Conservation (phyloP, 2,888 invertebrate genomes). For the Macrophya annulata region DNA sequence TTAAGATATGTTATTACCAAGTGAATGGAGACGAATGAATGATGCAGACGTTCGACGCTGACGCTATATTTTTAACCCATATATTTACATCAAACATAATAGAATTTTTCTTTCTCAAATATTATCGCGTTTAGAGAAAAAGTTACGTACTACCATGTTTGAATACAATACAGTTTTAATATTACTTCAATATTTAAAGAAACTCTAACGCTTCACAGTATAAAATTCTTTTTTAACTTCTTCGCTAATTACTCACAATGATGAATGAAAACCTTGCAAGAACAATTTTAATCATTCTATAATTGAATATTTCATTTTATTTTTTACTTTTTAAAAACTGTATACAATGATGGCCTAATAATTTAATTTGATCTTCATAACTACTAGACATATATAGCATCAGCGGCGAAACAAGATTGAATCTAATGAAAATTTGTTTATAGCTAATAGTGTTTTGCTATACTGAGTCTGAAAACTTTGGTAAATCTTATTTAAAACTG, state of each 20-base stretch:
- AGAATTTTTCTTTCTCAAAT: slow-evolving; percentile 1
- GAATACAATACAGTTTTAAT: neutral
- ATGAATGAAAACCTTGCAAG: neutral
- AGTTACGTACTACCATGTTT: neutral
- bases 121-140: neutral
- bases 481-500: neutral
- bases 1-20: slow-evolving; percentile 31
- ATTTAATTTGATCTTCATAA: neutral
- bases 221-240: neutral
- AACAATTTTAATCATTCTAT: neutral
- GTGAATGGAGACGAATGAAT: slow-evolving; percentile 38
- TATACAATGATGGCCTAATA: neutral
- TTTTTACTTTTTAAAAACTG: neutral
- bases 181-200: neutral
- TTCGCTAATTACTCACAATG: neutral
- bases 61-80: slow-evolving; percentile 12
- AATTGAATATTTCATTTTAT: neutral
- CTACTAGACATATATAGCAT: neutral
- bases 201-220: neutral
- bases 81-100: slow-evolving; percentile 35
- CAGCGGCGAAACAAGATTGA: neutral
- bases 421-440: neutral
- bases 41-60: neutral
- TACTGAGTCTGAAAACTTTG: neutral
- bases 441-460: neutral